Evolutionary conservation across 2,113 vertebrate species (phyloP), one percentile per base, ranked within the genome.

Genomic region (Phrynocephalus versicolor): DNA sequence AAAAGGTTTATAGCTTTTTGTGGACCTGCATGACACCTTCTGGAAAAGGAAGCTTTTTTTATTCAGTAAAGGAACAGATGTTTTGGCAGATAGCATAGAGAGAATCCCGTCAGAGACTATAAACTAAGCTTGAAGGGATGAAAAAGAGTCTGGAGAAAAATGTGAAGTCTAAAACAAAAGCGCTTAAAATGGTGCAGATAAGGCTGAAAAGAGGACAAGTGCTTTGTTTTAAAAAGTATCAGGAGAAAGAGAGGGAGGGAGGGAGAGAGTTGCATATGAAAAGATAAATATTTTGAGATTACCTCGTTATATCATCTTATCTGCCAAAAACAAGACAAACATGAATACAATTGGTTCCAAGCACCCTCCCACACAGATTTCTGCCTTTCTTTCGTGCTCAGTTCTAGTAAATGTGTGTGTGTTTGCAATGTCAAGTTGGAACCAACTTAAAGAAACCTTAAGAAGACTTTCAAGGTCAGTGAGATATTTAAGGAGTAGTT

Each of bases 11-110:
- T 91, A 89, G 89, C 5, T 88, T 91, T 84, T 57, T 92, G 76
- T 88, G 84, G 91, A 92, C 91, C 88, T 79, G 0, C 85, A 76
- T 93, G 92, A 94, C 92, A 90, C 85, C 92, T 94, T 90, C 85
- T 93, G 84, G 85, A 94, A 90, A 94, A 95, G 75, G 87, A 93
- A 92, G 91, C 79, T 89, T 94, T 89, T 94, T 67, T 94, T 93
- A 93, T 94, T 94, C 93, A 94, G 89, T 90, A 89, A 91, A 89
- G 84, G 92, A 95, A 94, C 94, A 96, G 94, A 95, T 96, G 95
- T 95, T 95, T 94, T 93, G 92, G 91, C 89, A 94, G 95, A 95
- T 95, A 96, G 87, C 87, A 91, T 85, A 94, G 91, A 94, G 92
- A 93, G 90, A 94, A 89, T 92, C 85, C 92, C 92, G 94, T 93